Evolutionary conservation across 2,888 invertebrate species (phyloP), one percentile per base, ranked within the genome.

Genomic region (Alitta virens): DNA sequence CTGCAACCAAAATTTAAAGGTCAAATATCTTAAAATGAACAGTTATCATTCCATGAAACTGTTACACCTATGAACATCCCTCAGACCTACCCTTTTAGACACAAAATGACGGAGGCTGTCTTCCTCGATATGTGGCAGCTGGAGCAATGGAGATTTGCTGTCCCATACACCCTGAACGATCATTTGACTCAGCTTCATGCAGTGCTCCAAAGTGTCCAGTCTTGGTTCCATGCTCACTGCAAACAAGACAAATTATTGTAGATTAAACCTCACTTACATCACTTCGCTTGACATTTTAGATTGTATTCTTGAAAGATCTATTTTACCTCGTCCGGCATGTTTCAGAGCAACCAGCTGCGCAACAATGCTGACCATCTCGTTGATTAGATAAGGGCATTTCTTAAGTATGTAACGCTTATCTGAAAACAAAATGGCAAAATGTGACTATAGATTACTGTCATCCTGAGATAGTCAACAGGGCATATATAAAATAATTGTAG

Each of bases 91-190:
- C 94, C 78, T 88, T 87, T 74, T 77, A 23, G 78, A 79, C 56
- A 75, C 75, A 68, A 82, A 82, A 67, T 82, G 78, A 64, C 77
- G 73, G 54, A 85, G 73, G 84, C 93, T 91, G 72, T 96, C 95
- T 70, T 95, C 94, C 9, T 88, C 90, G 62, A 97, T 88, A 78
- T 97, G 92, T 1, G 97, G 97, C 66, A 98, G 84, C 83, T 99
- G 99, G 16, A 98, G 86, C 26, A 99, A 84, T 0, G 96, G 92
- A 66, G 92, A 94, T 81, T 94, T 94, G 79, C 88, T 91, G 75
- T 96, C 95, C 94, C 97, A 97, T 63, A 97, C 85, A 0, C 89
- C 98, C 85, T 99, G 99, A 2, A 98, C 93, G 63, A 97, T 88
- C 93, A 98, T 95, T 40, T 97, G 96, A 62, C 92, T 91, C 61